phyloP scores from a whole-genome alignment of 2,113 vertebrate species.

The Mesoclemmys tuberculata region DNA sequence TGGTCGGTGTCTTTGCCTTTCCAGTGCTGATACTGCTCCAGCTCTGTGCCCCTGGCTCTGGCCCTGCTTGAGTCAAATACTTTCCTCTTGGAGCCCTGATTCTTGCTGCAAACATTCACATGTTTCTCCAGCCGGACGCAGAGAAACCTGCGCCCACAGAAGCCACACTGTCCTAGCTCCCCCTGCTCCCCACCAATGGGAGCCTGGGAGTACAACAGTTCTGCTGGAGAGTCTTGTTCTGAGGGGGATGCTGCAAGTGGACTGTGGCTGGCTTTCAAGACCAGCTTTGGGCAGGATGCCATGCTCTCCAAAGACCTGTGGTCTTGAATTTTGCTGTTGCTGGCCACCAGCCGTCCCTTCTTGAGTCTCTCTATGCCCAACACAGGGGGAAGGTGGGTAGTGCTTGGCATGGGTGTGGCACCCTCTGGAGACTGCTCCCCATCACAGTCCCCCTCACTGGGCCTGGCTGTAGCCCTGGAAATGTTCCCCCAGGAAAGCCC shows the following conservation, averaged over 20 bases:
- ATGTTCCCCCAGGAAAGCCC: background rate
- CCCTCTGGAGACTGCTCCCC: conserved; percentile 17
- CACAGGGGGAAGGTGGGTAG: background rate
- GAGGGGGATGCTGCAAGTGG: background rate
- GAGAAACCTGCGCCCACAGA: conserved; percentile 84
- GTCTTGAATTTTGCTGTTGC: conserved; percentile 62
- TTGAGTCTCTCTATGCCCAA: conserved; percentile 53
- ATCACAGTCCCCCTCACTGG: background rate
- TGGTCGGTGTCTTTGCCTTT: conserved; percentile 70
- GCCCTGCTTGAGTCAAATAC: conserved; percentile 83
- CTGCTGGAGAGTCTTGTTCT: background rate
- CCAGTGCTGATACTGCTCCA: conserved; percentile 80
- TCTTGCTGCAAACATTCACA: conserved; percentile 79
- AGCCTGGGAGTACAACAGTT: background rate
- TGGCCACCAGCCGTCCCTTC: conserved; percentile 60
- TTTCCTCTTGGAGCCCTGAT: conserved; percentile 76
- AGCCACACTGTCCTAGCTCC: conserved; percentile 74
- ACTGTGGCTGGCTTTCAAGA: background rate
- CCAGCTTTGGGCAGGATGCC: conserved; percentile 1
- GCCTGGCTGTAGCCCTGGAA: background rate
- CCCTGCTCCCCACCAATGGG: background rate
- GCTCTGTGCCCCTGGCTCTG: conserved; percentile 83
- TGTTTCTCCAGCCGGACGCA: conserved; percentile 83
- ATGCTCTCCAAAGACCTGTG: background rate
- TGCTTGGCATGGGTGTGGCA: background rate